Base-by-base conservation (phyloP, 2,888 invertebrate genomes). In the Papilio elwesi region DNA sequence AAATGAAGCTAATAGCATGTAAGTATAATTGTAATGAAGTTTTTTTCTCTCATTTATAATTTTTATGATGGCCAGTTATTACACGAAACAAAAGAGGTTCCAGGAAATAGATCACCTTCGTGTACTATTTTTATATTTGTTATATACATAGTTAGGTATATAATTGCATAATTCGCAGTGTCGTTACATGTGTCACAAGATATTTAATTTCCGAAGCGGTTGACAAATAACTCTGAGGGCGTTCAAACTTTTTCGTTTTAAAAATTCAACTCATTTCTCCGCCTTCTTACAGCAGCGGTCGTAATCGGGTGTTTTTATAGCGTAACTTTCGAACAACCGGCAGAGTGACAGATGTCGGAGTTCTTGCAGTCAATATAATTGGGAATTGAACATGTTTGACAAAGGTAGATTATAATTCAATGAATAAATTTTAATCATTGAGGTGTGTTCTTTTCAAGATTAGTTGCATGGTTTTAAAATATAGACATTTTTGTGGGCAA, bases 221-320 rank as follows among this genome's bases (percentile, higher is more conserved):
- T 49, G 51, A 12, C 51, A 62, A 15, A 68, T 49, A 51, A 13
- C 49, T 36, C 59, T 16, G 71, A 38, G 57, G 43, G 16, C 59
- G 59, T 71, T 71, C 38, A 51, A 71, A 71, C 71, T 66, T 71
- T 71, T 66, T 59, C 71, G 66, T 66, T 71, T 52, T 43, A 66
- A 62, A 71, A 66, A 71, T 51, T 59, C 57, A 66, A 71, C 43
- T 71, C 38, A 51, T 52, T 71, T 11, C 51, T 51, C 59, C 52
- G 43, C 65, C 51, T 26, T 51, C 59, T 59, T 52, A 57, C 16
- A 57, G 11, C 15, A 11, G 59, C 59, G 59, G 66, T 52, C 51
- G 66, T 36, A 66, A 66, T 71, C 71, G 66, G 59, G 59, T 71
- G 59, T 51, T 65, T 71, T 71, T 71, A 71, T 38, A 66, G 71